phyloP scores from a whole-genome alignment of 1,140 invertebrate species.

The Nasonia longicornis region DNA sequence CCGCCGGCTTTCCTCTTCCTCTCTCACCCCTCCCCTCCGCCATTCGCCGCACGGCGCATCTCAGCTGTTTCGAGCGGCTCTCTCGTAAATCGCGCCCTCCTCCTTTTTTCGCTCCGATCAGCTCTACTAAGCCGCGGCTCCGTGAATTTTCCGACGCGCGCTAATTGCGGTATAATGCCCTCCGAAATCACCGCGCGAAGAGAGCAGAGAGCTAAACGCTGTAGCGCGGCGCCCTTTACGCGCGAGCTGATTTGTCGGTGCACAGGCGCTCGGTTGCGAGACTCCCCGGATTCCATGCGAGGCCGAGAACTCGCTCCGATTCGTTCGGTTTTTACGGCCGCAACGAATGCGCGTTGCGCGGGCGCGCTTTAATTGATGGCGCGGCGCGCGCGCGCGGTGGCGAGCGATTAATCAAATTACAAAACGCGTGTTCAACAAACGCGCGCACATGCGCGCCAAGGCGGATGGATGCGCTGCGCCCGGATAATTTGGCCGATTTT shows the following conservation, averaged over 20 bases:
- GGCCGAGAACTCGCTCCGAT: background rate
- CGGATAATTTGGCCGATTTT: background rate
- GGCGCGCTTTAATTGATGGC: conserved; percentile 6
- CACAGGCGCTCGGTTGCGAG: too few relatives aligned
- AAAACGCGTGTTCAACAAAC: background rate
- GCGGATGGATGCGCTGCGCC: background rate
- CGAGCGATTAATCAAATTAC: conserved; percentile 24
- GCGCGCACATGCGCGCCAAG: background rate
- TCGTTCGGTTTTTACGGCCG: conserved; percentile 7
- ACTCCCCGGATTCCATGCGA: too few relatives aligned
- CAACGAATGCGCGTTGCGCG: background rate
- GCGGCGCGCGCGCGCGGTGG: background rate
- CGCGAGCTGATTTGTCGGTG: background rate
- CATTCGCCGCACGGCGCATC: background rate
- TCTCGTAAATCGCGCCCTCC: conserved; percentile 15
- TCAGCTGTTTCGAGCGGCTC: background rate
- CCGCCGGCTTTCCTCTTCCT: conserved; percentile 6
- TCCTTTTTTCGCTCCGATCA: background rate
- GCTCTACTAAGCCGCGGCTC: background rate
- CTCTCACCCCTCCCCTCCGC: too few relatives aligned
- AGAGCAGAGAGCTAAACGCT: conserved; percentile 5
- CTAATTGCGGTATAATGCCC: conserved; percentile 2
- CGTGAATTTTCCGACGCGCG: conserved; percentile 7
- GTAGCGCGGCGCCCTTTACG: background rate
- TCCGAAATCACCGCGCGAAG: background rate